Conservation (phyloP, 1,140 invertebrate genomes). For the Nilaparvata lugens region DNA sequence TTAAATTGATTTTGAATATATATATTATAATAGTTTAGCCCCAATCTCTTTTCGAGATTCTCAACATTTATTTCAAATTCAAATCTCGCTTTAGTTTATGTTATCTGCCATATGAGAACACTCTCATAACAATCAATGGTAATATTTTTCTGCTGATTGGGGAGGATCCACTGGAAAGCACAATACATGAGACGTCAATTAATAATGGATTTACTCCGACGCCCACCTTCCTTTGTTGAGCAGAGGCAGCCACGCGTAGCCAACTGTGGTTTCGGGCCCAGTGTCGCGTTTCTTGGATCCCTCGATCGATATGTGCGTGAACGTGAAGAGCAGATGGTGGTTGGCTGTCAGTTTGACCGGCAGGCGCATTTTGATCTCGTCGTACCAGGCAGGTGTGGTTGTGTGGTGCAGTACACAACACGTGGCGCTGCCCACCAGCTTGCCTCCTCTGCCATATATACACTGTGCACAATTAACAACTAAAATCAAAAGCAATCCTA, state of each 20-base stretch:
- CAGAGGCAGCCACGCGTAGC: constrained; percentile 84
- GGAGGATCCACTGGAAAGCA: no score
- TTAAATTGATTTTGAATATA: no score
- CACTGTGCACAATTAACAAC: constrained; percentile 40
- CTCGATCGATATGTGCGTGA: constrained; percentile 83
- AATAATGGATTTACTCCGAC: no score
- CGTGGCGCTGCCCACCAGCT: constrained; percentile 49
- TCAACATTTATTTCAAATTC: no score
- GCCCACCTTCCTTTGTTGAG: constrained; percentile 63
- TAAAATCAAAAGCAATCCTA: no score
- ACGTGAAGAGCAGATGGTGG: constrained; percentile 82
- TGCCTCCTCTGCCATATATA: constrained; percentile 60
- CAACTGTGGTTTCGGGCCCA: constrained; percentile 74
- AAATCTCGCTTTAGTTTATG: no score
- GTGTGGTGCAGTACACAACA: constrained; percentile 75
- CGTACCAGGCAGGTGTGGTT: constrained; percentile 71
- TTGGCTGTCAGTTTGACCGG: constrained; percentile 64
- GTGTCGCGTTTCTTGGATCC: constrained; percentile 70
- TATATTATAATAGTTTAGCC: no score
- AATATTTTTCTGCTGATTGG: no score
- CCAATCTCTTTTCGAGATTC: no score
- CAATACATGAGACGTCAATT: no score
- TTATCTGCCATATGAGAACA: no score
- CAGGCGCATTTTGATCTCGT: constrained; percentile 79
- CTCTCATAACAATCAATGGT: no score